phyloP scores from a whole-genome alignment of 2,113 vertebrate species.

The Scartelaos histophorus region DNA sequence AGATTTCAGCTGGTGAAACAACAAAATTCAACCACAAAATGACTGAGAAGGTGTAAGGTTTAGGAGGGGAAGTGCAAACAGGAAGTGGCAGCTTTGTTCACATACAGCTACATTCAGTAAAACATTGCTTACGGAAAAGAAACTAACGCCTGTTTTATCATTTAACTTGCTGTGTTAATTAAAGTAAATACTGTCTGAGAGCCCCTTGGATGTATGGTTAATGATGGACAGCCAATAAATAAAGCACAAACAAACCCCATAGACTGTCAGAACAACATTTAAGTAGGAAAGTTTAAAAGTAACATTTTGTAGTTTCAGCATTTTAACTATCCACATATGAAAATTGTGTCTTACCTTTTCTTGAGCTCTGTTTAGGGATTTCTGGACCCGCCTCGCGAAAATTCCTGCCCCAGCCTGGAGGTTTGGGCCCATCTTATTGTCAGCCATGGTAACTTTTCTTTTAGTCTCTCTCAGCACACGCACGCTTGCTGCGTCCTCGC shows the following conservation, averaged over 20 bases:
- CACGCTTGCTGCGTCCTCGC: slow-evolving; percentile 14
- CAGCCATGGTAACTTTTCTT: slow-evolving; percentile 80
- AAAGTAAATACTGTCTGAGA: neutral
- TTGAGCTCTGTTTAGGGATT: slow-evolving; percentile 88
- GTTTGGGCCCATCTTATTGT: slow-evolving; percentile 79
- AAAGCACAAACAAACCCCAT: neutral
- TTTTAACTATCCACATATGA: neutral
- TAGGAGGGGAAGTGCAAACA: slow-evolving; percentile 71
- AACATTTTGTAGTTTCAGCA: neutral
- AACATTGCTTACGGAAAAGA: slow-evolving; percentile 5
- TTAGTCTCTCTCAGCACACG: neutral
- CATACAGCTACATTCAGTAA: slow-evolving; percentile 30
- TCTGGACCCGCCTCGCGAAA: slow-evolving; percentile 91
- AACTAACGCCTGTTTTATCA: neutral
- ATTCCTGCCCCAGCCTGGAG: slow-evolving; percentile 84
- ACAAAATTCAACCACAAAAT: slow-evolving; percentile 38
- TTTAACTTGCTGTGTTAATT: neutral
- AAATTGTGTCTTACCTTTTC: slow-evolving; percentile 84
- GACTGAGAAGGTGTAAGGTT: slow-evolving; percentile 11
- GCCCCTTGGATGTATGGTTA: neutral
- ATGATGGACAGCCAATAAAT: neutral
- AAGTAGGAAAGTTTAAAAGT: neutral
- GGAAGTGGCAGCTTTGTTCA: slow-evolving; percentile 65
- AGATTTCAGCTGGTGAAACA: slow-evolving; percentile 21
- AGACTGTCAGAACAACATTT: neutral